Evolutionary conservation across 2,888 invertebrate species (phyloP).

Genomic region (Philereme transversata): DNA sequence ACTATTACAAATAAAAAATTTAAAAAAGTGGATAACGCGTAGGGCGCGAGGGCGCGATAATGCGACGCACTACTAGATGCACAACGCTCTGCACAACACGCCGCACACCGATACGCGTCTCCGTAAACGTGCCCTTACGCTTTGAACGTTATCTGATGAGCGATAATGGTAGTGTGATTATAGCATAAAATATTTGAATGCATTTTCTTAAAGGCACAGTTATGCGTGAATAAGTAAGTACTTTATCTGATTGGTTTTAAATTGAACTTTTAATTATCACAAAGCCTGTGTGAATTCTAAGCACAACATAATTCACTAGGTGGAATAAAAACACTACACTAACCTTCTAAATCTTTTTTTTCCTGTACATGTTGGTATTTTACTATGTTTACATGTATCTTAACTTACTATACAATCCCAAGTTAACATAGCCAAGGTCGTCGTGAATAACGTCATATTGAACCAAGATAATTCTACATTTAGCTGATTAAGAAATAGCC

Average conservation of each 20-base stretch:
- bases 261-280: not conserved
- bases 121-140: no score
- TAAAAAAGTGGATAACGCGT: no score
- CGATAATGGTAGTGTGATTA: no score
- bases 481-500: no score
- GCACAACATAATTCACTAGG: not conserved
- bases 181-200: not conserved
- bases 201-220: slow-evolving; percentile 13
- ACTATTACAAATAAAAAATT: no score
- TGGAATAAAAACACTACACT: slow-evolving; percentile 6
- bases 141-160: not conserved
- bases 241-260: not conserved
- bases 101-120: no score
- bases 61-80: no score
- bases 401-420: slow-evolving; percentile 55
- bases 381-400: slow-evolving; percentile 18
- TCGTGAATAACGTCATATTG: slow-evolving; percentile 36
- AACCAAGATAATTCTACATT: not conserved
- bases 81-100: no score
- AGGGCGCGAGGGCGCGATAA: no score
- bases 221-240: not conserved
- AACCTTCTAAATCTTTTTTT: slow-evolving; percentile 11
- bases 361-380: slow-evolving; percentile 19
- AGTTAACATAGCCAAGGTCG: slow-evolving; percentile 55
- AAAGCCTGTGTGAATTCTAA: not conserved